Evolutionary conservation across 2,888 invertebrate genomes (phyloP), one percentile per base, ranked within the genome.

Genomic region (Teleiodes luculella): DNA sequence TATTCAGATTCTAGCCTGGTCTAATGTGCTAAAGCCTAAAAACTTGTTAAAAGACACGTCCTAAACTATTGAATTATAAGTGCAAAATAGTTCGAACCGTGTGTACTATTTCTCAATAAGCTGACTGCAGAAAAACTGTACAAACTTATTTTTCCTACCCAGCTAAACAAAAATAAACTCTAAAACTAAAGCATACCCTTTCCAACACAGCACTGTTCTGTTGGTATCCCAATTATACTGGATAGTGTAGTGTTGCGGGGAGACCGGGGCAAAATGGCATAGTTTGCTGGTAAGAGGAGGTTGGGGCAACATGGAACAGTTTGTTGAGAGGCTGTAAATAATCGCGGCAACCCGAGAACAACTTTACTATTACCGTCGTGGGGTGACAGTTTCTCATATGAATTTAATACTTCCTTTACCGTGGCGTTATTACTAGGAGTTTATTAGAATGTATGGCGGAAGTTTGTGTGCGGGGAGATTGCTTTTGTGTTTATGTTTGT

Each of bases 271-370:
- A 37, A 33, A n/a, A 48, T 10, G 36, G 14, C 24, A 43, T 28
- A 24, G 43, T 43, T 43, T 43, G 43, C 43, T 43, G 43, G 43
- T 43, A n/a, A 43, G 43, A 13, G 43, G 20, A 43, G 13, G 43
- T 24, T 24, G 43, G 43, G 43, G 43, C 5, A 43, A 43, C 20
- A 20, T 28, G 43, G 46, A 31, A 30, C 31, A 43, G 43, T 43
- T 43, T 43, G 43, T 43, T 43, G 28, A 43, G 28, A 43, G 43
- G 72, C 61, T 70, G 74, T 74, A 72, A 79, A 72, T 80, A 80
- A 80, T 74, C 71, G 62, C 61, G 66, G 33, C 43, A 28, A 43
- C 28, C 43, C 43, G 43, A 43, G 43, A 43, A 41, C 39, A 41
- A 41, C 11, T 41, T 41, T 41, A 41, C 43, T 43, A 43, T 28